Base-by-base conservation (phyloP, 2,113 vertebrate genomes). In the Psephotus haematonotus region DNA sequence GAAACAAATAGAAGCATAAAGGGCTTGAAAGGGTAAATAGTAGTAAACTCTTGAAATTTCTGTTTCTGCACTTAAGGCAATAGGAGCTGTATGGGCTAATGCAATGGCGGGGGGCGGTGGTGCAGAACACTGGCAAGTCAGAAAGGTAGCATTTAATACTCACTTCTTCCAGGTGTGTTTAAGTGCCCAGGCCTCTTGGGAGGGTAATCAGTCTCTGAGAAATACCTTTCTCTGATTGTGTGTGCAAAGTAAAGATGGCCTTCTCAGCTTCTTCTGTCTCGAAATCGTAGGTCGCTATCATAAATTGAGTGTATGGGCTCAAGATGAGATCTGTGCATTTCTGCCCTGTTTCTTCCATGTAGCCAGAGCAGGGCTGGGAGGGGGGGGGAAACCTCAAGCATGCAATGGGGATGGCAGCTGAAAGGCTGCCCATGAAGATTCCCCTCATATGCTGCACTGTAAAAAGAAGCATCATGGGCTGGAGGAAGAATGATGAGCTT, bases 101-200 rank as follows among this genome's bases (percentile, higher is more conserved):
- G 37, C 10, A 59, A 13, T 55, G 62, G 62, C 6, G 44, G 17
- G 44, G 44, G 44, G 44, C 7, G 44, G 17, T 39, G 39, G 39
- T 39, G 39, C 39, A 18, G 16, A 10, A 0, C 35, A 22, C 25
- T n/a, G 9, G 4, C 10, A 43, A 53, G 64, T 35, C 2, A 13
- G 43, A 68, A 91, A 50, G 39, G 29, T 20, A 55, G 35, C 3
- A 2, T 50, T 93, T 76, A 47, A 22, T 49, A n/a, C 29, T 76
- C 3, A 2, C 11, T 82, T 71, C 39, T 94, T 63, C 35, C 71
- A 47, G 65, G 67, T 71, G 68, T 15, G 27, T 6, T 0, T 71
- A 72, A 65, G 60, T 79, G 47, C 33, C 9, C 24, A 55, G 55
- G 27, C 13, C 63, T 91, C 18, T 29, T 35, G 49, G 25, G 52